A percentile compares a stretch with the other conserved stretches of the same genome.
Conservation (phyloP, 2,888 invertebrate genomes). For the Thereva nobilitata region DNA sequence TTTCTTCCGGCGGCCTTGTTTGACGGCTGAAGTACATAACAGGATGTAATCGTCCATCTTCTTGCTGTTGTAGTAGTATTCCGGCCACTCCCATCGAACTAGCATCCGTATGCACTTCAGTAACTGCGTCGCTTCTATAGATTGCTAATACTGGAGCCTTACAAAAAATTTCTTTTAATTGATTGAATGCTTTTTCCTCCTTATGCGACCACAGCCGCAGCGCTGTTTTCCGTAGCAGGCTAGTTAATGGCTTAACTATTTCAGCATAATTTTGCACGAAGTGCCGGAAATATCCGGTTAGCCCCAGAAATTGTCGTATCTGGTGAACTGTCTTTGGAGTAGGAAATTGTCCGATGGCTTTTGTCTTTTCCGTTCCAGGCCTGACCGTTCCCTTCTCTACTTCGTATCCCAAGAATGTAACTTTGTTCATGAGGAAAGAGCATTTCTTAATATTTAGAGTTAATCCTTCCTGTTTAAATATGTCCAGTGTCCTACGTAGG, state of each 20-base stretch:
- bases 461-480: conserved; percentile 23
- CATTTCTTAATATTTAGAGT: conserved; percentile 40
- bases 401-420: conserved; percentile 45
- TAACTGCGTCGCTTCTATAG: conserved; percentile 12
- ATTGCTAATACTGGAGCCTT: conserved; percentile 2
- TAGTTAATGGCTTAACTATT: conserved; percentile 13
- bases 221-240: neutral
- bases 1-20: conserved; percentile 44
- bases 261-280: conserved; percentile 6
- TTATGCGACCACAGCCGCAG: neutral
- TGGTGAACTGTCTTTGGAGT: conserved; percentile 43
- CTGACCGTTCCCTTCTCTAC: conserved; percentile 43
- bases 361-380: conserved; percentile 45
- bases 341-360: conserved; percentile 42
- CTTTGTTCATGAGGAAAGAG: conserved; percentile 41
- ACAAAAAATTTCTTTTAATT: conserved; percentile 1
- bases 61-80: conserved; percentile 43
- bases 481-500: conserved; percentile 6
- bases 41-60: conserved; percentile 44
- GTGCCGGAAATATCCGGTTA: conserved; percentile 40
- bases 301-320: conserved; percentile 46
- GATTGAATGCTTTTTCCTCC: neutral
- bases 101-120: conserved; percentile 39
- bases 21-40: conserved; percentile 48
- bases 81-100: conserved; percentile 46